These are phyloP conservation scores for Pandemis corylana DNA, from an alignment of 2,888 invertebrate genomes.

Conservation along the genomic window DNA sequence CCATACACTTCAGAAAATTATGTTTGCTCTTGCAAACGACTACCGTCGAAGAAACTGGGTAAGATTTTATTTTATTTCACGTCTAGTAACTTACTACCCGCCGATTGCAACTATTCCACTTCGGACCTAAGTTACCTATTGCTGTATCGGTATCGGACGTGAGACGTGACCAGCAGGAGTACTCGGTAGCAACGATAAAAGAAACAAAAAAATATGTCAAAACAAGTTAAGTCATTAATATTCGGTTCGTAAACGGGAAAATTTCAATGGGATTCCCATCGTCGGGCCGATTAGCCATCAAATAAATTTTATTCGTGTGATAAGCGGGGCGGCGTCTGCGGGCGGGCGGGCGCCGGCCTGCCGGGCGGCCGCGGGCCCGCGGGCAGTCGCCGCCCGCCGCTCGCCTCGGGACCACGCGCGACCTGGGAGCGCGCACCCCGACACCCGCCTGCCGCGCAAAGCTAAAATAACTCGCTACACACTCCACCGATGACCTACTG, in stretches of 20 bases:
- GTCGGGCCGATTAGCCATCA: slow-evolving; percentile 78
- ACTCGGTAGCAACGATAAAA: not conserved
- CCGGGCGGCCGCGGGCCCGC: slow-evolving; percentile 55
- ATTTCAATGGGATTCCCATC: slow-evolving; percentile 76
- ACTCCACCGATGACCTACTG: slow-evolving; percentile 68
- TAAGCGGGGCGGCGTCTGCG: slow-evolving; percentile 67
- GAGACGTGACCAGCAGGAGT: slow-evolving; percentile 22
- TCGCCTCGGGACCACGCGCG: slow-evolving; percentile 64
- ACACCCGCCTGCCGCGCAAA: slow-evolving; percentile 56
- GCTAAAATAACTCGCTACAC: slow-evolving; percentile 54
- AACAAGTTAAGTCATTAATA: slow-evolving; percentile 67
- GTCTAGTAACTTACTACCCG: not conserved
- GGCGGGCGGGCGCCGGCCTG: slow-evolving; percentile 73
- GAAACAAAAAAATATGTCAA: slow-evolving; percentile 54
- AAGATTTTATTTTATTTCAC: slow-evolving; percentile 17
- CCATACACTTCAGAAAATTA: slow-evolving; percentile 17
- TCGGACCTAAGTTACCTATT: slow-evolving; percentile 17
- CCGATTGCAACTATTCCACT: slow-evolving; percentile 21
- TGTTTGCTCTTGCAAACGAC: slow-evolving; percentile 27
- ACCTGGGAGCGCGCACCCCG: slow-evolving; percentile 58
- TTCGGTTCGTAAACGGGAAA: slow-evolving; percentile 64
- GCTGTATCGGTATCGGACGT: slow-evolving; percentile 18
- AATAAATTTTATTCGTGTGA: slow-evolving; percentile 82
- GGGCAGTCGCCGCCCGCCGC: slow-evolving; percentile 70
- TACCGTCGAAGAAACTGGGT: slow-evolving; percentile 10